Base-by-base conservation (phyloP, 2,113 vertebrate species). In the Nannobrachium achirus region DNA sequence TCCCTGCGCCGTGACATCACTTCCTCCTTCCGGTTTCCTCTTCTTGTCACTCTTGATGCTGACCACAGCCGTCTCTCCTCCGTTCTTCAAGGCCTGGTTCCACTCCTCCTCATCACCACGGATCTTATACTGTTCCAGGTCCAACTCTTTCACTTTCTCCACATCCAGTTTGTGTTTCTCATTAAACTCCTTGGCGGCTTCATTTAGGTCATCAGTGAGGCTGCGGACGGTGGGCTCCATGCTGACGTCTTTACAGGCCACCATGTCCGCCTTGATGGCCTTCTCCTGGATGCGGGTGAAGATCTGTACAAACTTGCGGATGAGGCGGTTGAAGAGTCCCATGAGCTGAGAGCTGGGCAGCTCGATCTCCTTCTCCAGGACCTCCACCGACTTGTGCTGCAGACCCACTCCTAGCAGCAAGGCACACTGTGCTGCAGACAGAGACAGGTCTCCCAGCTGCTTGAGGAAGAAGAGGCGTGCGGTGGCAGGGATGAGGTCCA, bases 11-110 rank as follows among this genome's bases (percentile, higher is more conserved):
- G 53, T 0, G 76, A 40, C 25, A 13, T 63, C 65, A 1, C 80
- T 89, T 69, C 49, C 71, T 15, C 77, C 93, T 63, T 88, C 91
- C 49, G 87, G 39, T 78, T 96, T 97, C 85, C 97, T 94, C 85
- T 96, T 99, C 91, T 97, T 97, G 79, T 96, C 94, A 89, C 97
- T 96, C 84, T 97, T 98, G 84, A 99, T 87, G 79, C 96, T 99
- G 90, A 99, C 75, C 0, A 99, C 0, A 0, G 95, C 94, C 0
- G 95, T 92, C 58, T 86, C 89, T 13, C 96, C 97, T 0, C 94
- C 95, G 76, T 93, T 97, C 88, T 93, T 95, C 84, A 99, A 82
- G 81, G 94, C 96, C 56, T 97, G 92, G 10, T 94, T 93, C 98
- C 98, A 99, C 66, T 99, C 97, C 0, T 96, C 96, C 0, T 98